Conservation (phyloP, 2,113 vertebrate species). For the Lota lota region DNA sequence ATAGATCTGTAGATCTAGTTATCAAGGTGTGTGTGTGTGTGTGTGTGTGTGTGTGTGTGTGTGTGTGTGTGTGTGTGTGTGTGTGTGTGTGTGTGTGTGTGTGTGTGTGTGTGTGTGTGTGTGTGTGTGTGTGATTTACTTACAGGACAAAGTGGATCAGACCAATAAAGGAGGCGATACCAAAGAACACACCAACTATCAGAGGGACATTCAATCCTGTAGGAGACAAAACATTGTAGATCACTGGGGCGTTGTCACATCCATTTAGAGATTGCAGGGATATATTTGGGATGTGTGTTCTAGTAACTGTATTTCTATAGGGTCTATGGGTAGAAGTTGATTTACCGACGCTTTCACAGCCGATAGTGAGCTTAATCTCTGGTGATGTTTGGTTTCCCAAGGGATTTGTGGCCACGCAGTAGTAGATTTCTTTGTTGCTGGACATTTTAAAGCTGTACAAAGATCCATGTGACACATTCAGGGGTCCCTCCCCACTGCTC, state of each 20-base stretch:
- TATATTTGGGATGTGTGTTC: not conserved
- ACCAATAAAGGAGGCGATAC: not conserved
- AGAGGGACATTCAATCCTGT: not conserved
- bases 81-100: no score
- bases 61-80: no score
- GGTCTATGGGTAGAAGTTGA: not conserved
- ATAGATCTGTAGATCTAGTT: no score
- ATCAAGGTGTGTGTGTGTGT: no score
- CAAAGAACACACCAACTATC: conserved; percentile 7
- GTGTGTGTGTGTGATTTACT: no score
- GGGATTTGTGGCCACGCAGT: conserved; percentile 38
- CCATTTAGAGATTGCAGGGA: not conserved
- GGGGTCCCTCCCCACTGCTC: not conserved
- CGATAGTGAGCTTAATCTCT: not conserved
- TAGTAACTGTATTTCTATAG: not conserved
- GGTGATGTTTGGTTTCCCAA: conserved; percentile 13
- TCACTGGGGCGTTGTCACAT: not conserved
- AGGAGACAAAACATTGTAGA: not conserved
- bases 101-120: no score
- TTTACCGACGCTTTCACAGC: conserved; percentile 3
- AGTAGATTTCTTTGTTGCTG: conserved; percentile 17
- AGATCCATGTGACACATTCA: conserved; percentile 2
- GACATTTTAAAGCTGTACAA: conserved; percentile 19
- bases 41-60: no score
- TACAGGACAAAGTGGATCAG: conserved; percentile 10